Evolutionary conservation across 2,797 vertebrate species (phyloP).

Genomic region (Tolypeutes matacus): DNA sequence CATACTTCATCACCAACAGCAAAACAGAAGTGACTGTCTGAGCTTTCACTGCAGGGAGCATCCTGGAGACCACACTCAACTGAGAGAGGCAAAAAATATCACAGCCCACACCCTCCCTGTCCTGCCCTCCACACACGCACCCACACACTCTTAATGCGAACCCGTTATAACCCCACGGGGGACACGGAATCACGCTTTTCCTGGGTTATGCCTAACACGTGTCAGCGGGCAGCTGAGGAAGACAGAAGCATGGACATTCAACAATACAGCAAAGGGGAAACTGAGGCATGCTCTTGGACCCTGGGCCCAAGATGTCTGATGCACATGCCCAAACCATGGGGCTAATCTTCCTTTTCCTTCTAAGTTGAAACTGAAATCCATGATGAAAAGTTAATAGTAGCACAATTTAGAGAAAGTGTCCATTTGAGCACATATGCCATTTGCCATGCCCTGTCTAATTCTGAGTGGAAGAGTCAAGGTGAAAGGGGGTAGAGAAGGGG

Average conservation of each 20-base stretch:
- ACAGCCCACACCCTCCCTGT: slow-evolving; percentile 18
- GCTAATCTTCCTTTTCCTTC: slow-evolving; percentile 85
- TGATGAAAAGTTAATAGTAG: slow-evolving; percentile 87
- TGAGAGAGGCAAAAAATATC: slow-evolving; percentile 80
- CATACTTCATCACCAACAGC: slow-evolving; percentile 99
- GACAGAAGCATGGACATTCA: slow-evolving; percentile 83
- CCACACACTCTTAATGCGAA: slow-evolving; percentile 37
- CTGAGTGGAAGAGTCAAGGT: slow-evolving; percentile 79
- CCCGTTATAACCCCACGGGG: slow-evolving; percentile 31
- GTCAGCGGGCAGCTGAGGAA: slow-evolving; percentile 73
- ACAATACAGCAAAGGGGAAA: slow-evolving; percentile 88
- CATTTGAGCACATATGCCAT: slow-evolving; percentile 81
- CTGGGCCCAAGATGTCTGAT: slow-evolving; percentile 75
- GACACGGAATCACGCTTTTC: slow-evolving; percentile 76
- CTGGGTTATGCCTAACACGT: slow-evolving; percentile 75
- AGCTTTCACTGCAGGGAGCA: slow-evolving; percentile 77
- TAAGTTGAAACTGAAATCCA: slow-evolving; percentile 88
- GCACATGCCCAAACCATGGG: slow-evolving; percentile 76
- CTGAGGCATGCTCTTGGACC: slow-evolving; percentile 85
- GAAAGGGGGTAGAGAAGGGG: slow-evolving; percentile 5
- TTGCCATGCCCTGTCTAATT: slow-evolving; percentile 73
- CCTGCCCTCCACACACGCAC: background rate
- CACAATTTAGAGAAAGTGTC: slow-evolving; percentile 89
- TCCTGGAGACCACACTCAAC: slow-evolving; percentile 75
- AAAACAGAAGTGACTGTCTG: slow-evolving; percentile 99